Base-by-base conservation (phyloP, 2,888 invertebrate species). In the Hylaea fasciaria region DNA sequence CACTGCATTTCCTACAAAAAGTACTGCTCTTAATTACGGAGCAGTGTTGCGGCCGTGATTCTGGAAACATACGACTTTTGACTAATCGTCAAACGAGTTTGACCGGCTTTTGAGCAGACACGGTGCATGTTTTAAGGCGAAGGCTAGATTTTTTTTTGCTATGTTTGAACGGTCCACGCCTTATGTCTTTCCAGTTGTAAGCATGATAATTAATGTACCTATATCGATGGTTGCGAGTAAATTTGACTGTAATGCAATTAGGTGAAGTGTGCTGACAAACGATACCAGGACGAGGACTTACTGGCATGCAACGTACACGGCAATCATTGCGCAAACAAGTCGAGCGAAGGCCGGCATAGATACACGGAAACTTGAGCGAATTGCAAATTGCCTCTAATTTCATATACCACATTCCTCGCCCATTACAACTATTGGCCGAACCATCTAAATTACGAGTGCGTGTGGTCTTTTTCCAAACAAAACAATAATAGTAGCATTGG, bases 301-400 rank as follows among this genome's bases (percentile, higher is more conserved):
- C 53, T 51, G 64, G 73, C 77, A 81, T 76, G 84, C 82, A 80
- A 71, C 73, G 69, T 76, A 70, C 77, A 73, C 65, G 68, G 68
- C 73, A 70, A 67, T 66, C 65, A 68, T 82, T 85, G 82, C 83
- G 82, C 78, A 83, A 83, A 76, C 70, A 57, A 59, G 56, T 58
- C 66, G 64, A 56, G 55, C 62, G 85, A 86, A 85, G 86, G 87
- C 80, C 85, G 72, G 65, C 64, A 10, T 28, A n/a, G 37, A 43
- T 57, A 76, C 62, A 79, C 84, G 86, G 85, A 86, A 85, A 87
- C 83, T 80, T 80, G 75, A 68, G 73, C 71, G 73, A 77, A 74
- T 77, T 74, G 77, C 78, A 75, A 82, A 82, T 80, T 78, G 78
- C 72, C 76, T 78, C 77, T 83, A 82, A 82, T 81, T 77, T 67